Evolutionary conservation across 2,888 invertebrate species (phyloP).

Genomic region (Xestobium rufovillosum): DNA sequence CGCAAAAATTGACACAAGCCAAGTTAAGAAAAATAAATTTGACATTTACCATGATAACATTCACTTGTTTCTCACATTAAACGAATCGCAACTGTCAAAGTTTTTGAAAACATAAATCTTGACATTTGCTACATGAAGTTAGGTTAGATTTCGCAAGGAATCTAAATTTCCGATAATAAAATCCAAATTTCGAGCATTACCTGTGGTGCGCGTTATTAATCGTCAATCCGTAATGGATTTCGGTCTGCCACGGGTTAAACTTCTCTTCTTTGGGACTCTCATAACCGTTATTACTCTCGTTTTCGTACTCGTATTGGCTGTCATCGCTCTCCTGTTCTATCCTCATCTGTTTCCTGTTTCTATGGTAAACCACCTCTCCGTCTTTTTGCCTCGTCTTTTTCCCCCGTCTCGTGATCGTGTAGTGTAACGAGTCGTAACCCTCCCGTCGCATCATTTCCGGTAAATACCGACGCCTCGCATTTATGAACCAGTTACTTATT

Average conservation of each 20-base stretch:
- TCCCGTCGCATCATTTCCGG: constrained; percentile 43
- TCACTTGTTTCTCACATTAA: too few relatives aligned
- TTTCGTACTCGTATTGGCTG: constrained; percentile 33
- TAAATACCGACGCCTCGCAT: constrained; percentile 38
- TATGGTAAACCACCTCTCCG: constrained; percentile 29
- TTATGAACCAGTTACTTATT: constrained; percentile 44
- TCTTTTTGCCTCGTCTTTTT: constrained; percentile 28
- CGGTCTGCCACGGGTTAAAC: constrained; percentile 42
- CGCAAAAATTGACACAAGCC: too few relatives aligned
- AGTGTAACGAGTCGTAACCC: constrained; percentile 41
- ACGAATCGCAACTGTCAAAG: too few relatives aligned
- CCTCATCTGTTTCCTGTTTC: constrained; percentile 32
- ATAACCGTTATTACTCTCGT: constrained; percentile 28
- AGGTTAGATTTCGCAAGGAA: too few relatives aligned
- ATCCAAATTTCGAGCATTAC: too few relatives aligned
- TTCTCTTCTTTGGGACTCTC: constrained; percentile 26
- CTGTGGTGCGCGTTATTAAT: constrained; percentile 30
- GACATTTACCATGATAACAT: too few relatives aligned
- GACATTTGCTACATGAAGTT: too few relatives aligned
- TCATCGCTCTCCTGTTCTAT: constrained; percentile 33
- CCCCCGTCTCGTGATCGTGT: constrained; percentile 39
- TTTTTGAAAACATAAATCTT: too few relatives aligned
- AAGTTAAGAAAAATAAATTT: too few relatives aligned
- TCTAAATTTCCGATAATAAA: too few relatives aligned
- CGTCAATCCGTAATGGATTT: constrained; percentile 42